phyloP scores from a whole-genome alignment of 2,797 vertebrate species.

The Myotis myotis region DNA sequence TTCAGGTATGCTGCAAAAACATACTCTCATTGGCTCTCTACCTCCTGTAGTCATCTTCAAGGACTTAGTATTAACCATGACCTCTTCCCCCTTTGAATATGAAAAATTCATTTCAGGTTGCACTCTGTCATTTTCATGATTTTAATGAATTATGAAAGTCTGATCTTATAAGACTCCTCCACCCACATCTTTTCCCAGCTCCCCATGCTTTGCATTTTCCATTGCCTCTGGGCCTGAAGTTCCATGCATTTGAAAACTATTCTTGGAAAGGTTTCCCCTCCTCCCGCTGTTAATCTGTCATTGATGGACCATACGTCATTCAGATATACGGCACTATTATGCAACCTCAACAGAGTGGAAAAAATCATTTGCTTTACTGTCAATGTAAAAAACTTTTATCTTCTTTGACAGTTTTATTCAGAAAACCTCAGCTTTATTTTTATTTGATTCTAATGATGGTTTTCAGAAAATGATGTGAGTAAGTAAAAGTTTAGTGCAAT shows the following conservation, averaged over 20 bases:
- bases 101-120: conserved; percentile 55
- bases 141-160: conserved; percentile 30
- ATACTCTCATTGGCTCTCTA: not conserved
- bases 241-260: conserved; percentile 56
- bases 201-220: conserved; percentile 42
- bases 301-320: conserved; percentile 76
- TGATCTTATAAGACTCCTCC: conserved; percentile 44
- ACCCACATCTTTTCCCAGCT: not conserved
- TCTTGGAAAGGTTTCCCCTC: conserved; percentile 64
- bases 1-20: not conserved
- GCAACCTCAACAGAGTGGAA: conserved; percentile 79
- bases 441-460: conserved; percentile 80
- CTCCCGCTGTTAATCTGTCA: conserved; percentile 76
- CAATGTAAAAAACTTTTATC: conserved; percentile 82
- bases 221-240: conserved; percentile 51
- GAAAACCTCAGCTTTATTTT: conserved; percentile 80
- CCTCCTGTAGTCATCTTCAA: not conserved
- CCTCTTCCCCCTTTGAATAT: not conserved
- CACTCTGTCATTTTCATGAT: conserved; percentile 38
- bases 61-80: not conserved
- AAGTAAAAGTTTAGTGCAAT: conserved; percentile 69
- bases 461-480: conserved; percentile 74
- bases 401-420: conserved; percentile 83
- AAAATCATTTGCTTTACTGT: conserved; percentile 82
- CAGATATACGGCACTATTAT: conserved; percentile 76